Conservation (phyloP, 2,888 invertebrate species). For the Cancer borealis region DNA sequence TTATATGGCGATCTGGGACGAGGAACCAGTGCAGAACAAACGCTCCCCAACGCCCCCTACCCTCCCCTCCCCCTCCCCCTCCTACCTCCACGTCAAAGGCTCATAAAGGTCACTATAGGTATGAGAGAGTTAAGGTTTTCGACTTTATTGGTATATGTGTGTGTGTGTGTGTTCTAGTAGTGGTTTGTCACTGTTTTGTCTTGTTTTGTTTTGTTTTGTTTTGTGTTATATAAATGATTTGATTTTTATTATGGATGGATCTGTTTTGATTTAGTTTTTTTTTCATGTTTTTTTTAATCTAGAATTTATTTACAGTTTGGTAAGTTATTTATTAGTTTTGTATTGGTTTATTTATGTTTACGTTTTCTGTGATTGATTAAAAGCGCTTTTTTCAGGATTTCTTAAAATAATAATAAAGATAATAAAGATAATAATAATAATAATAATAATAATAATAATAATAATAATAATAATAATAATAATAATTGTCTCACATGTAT, state of each 20-base stretch:
- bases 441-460: too few species aligned
- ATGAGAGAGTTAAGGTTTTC: background rate
- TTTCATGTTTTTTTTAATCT: background rate
- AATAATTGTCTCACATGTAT: background rate
- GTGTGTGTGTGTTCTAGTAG: background rate
- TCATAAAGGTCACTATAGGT: background rate
- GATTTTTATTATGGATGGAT: background rate
- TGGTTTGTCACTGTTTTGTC: background rate
- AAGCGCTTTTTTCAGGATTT: background rate
- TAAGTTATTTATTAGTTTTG: background rate
- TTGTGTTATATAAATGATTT: background rate
- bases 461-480: too few species aligned
- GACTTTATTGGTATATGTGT: background rate
- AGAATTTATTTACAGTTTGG: background rate
- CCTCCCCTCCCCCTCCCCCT: background rate
- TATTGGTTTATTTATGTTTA: background rate
- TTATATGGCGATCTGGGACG: constrained; percentile 31
- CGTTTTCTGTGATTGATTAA: background rate
- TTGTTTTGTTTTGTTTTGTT: background rate
- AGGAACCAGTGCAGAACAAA: constrained; percentile 18
- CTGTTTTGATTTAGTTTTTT: background rate
- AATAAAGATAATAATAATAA: too few species aligned
- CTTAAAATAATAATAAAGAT: background rate
- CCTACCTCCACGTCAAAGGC: background rate
- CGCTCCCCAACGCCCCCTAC: background rate